Conservation (phyloP, 2,797 vertebrate genomes). For the Columba guinea region DNA sequence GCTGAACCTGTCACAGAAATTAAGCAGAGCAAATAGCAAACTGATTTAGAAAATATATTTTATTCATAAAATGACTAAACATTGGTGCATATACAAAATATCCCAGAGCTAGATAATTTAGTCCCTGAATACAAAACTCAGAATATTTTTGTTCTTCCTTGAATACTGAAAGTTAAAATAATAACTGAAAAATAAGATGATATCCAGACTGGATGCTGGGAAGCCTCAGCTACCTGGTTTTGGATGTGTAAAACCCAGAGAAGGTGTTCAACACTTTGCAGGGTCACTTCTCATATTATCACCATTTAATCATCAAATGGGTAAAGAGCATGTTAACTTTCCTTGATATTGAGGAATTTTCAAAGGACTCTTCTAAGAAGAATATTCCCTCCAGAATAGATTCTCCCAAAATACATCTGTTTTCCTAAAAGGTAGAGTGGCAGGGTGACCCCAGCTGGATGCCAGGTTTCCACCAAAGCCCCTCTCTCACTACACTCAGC, state of each 20-base stretch:
- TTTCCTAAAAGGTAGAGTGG: background rate
- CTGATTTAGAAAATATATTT: conserved; percentile 6
- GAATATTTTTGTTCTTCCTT: background rate
- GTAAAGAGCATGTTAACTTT: background rate
- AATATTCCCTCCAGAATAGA: background rate
- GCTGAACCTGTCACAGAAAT: background rate
- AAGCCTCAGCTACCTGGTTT: background rate
- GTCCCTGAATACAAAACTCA: background rate
- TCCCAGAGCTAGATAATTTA: background rate
- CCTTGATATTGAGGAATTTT: background rate
- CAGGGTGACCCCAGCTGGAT: too few species aligned
- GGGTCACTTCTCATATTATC: background rate
- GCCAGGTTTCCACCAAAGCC: too few species aligned
- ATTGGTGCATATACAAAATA: background rate
- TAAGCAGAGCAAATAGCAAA: conserved; percentile 10
- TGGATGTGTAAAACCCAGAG: background rate
- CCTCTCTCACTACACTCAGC: too few species aligned
- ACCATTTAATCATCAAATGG: background rate
- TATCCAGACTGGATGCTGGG: background rate
- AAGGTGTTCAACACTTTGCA: background rate
- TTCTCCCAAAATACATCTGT: background rate
- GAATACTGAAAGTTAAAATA: background rate
- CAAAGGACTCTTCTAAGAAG: background rate
- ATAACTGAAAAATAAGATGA: background rate
- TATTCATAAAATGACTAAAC: conserved; percentile 37